Evolutionary conservation across 2,888 invertebrate species (phyloP).

Genomic region (Lithophane leautieri): DNA sequence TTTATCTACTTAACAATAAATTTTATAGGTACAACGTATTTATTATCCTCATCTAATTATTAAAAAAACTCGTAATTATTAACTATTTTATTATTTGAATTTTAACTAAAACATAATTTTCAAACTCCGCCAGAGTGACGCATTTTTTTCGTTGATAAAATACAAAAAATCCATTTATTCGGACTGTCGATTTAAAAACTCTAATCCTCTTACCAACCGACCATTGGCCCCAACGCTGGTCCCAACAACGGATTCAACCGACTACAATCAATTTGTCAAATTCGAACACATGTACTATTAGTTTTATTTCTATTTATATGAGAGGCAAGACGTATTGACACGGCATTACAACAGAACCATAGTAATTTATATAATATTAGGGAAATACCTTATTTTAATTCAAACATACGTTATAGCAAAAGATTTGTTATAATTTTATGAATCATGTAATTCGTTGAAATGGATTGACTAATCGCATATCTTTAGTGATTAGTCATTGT

Average conservation of each 20-base stretch:
- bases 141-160: not conserved
- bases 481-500: conserved; percentile 40
- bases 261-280: conserved; percentile 76
- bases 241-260: conserved; percentile 28
- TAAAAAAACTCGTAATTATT: not conserved
- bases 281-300: conserved; percentile 63
- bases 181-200: not conserved
- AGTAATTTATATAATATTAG: conserved; percentile 68
- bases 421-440: conserved; percentile 23
- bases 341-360: conserved; percentile 62
- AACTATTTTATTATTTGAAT: too few relatives aligned
- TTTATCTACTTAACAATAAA: not conserved
- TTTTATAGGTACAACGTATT: not conserved
- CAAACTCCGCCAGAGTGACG: not conserved
- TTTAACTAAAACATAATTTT: not conserved
- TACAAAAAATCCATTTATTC: not conserved
- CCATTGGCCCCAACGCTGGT: conserved; percentile 39
- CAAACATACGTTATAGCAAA: conserved; percentile 25
- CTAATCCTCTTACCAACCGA: not conserved
- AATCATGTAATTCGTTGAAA: conserved; percentile 43
- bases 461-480: conserved; percentile 28
- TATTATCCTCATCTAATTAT: not conserved
- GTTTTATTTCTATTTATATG: conserved; percentile 69
- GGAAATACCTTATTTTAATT: conserved; percentile 45
- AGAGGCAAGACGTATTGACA: conserved; percentile 65